Percentiles rank a stretch among this genome's conserved stretches.
These are phyloP conservation scores for Drosophila bocqueti DNA, from an alignment of 1,140 invertebrate species.

Conservation along the genomic window DNA sequence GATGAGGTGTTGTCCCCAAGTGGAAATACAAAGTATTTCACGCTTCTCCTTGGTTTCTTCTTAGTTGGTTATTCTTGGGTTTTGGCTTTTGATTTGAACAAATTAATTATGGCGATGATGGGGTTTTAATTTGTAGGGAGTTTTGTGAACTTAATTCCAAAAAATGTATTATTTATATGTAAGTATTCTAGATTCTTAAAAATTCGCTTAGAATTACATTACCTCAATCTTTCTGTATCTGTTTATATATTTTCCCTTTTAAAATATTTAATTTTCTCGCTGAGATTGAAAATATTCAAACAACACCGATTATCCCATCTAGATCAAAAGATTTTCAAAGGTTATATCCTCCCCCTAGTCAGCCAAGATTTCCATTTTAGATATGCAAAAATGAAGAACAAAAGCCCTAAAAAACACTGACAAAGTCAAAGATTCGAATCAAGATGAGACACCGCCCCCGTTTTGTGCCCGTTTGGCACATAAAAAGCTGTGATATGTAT, in stretches of 20 bases:
- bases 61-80: constrained; percentile 2
- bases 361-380: constrained; percentile 67
- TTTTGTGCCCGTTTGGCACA: constrained; percentile 24
- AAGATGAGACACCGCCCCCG: constrained; percentile 50
- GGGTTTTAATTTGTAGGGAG: background rate
- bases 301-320: constrained; percentile 14
- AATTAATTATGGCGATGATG: constrained; percentile 30
- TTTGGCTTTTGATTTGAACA: background rate
- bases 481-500: constrained; percentile 36
- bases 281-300: background rate
- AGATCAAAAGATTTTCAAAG: constrained; percentile 30
- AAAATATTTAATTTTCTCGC: background rate
- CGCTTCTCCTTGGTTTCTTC: constrained; percentile 36
- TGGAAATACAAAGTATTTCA: constrained; percentile 66
- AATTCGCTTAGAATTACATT: background rate
- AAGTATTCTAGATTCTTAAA: too few species aligned
- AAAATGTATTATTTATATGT: too few species aligned
- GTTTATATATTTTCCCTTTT: too few species aligned
- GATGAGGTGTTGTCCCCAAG: constrained; percentile 3
- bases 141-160: too few species aligned
- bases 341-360: constrained; percentile 13
- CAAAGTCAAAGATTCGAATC: constrained; percentile 40
- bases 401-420: constrained; percentile 15
- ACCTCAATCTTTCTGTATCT: background rate
- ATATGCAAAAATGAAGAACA: constrained; percentile 57